phyloP scores from a whole-genome alignment of 2,888 invertebrate genomes.

The Erebia palarica region DNA sequence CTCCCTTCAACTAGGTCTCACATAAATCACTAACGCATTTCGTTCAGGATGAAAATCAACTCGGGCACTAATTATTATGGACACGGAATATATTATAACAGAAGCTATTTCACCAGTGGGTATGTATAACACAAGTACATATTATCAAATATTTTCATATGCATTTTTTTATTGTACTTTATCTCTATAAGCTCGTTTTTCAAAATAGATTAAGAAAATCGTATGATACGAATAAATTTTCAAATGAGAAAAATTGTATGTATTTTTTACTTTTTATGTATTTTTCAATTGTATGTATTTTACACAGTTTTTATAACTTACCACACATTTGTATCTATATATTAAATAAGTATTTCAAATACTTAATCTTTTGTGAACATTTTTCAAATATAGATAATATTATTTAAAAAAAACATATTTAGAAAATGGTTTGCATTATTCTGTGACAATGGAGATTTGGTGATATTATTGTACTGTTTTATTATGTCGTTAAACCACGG shows the following conservation, averaged over 20 bases:
- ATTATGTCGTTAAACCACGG: too few species aligned
- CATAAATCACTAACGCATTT: neutral
- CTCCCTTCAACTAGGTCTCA: neutral
- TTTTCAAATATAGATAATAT: neutral
- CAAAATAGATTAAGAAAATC: neutral
- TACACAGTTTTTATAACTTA: neutral
- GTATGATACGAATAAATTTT: neutral
- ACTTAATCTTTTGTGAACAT: neutral
- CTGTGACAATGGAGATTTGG: too few species aligned
- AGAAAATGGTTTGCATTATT: neutral
- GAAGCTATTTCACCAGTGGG: neutral
- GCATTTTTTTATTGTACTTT: neutral
- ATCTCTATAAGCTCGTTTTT: neutral
- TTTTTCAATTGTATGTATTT: neutral
- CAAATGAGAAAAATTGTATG: neutral
- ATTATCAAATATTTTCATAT: neutral
- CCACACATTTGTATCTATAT: neutral
- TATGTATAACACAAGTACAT: too few species aligned
- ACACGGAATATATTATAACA: neutral
- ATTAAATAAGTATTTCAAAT: neutral
- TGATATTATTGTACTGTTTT: too few species aligned
- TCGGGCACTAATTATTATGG: neutral
- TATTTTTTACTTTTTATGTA: slow-evolving; percentile 4
- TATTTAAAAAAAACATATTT: neutral
- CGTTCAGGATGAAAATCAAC: neutral